These are phyloP conservation scores for Laupala kohalensis DNA, from an alignment of 1,140 invertebrate species.

Conservation along the genomic window DNA sequence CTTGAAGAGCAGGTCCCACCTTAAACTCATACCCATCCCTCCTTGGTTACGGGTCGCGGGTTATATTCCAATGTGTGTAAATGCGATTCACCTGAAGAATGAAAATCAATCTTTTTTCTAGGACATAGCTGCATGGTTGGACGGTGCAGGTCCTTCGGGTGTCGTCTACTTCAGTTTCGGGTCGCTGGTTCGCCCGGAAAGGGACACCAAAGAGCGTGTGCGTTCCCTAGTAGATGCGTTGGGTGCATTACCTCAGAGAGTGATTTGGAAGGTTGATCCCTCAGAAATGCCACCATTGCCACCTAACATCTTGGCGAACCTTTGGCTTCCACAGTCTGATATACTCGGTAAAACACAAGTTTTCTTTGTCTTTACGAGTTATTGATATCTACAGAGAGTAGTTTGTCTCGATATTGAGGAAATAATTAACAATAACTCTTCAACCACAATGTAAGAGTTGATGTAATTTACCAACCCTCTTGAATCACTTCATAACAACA, in stretches of 20 bases:
- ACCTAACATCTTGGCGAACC: constrained; percentile 40
- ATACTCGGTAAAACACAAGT: constrained; percentile 38
- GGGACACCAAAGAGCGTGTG: constrained; percentile 19
- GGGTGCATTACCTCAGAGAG: constrained; percentile 29
- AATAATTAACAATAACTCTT: too few species aligned
- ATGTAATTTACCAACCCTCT: too few species aligned
- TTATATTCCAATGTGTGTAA: too few species aligned
- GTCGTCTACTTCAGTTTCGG: constrained; percentile 28
- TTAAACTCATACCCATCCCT: too few species aligned
- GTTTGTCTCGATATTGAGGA: neutral
- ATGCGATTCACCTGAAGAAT: too few species aligned
- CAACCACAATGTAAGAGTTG: neutral
- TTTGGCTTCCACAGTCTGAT: constrained; percentile 49
- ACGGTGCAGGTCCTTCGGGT: constrained; percentile 17
- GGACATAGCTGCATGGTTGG: too few species aligned
- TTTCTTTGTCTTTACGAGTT: neutral
- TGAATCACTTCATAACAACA: neutral
- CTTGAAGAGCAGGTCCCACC: too few species aligned
- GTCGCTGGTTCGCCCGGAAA: constrained; percentile 20
- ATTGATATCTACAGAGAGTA: neutral
- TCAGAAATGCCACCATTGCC: constrained; percentile 29
- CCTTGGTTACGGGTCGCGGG: too few species aligned
- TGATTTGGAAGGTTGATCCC: constrained; percentile 44
- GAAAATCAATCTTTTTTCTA: too few species aligned
- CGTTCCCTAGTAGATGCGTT: constrained; percentile 22